phyloP scores from a whole-genome alignment of 2,888 invertebrate genomes.

The Tetragonisca angustula region DNA sequence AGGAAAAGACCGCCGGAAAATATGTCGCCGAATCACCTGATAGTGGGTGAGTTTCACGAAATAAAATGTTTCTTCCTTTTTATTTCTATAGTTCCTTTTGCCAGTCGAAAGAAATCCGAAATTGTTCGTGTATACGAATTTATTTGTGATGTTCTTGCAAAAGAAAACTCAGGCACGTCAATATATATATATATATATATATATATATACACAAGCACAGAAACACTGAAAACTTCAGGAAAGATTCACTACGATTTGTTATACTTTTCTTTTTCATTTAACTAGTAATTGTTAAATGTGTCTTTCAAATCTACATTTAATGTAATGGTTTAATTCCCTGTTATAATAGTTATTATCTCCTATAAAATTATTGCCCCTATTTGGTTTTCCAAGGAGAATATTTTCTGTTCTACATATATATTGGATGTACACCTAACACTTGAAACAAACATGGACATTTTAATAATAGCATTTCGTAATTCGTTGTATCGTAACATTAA shows the following conservation, averaged over 20 bases:
- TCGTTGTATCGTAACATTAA: background rate
- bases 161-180: slow-evolving; percentile 21
- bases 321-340: background rate
- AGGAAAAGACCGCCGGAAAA: slow-evolving; percentile 32
- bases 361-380: background rate
- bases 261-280: background rate
- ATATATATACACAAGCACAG: background rate
- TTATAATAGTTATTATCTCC: background rate
- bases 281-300: background rate
- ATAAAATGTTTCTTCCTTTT: background rate
- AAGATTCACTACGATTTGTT: slow-evolving; percentile 2
- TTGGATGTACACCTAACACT: background rate
- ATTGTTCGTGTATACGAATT: background rate
- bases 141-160: slow-evolving; percentile 7
- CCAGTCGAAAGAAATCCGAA: background rate
- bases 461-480: background rate
- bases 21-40: slow-evolving; percentile 62
- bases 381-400: background rate
- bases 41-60: slow-evolving; percentile 62
- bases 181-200: background rate
- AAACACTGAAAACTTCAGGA: slow-evolving; percentile 6
- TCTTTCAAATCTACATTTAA: background rate
- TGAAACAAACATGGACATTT: background rate
- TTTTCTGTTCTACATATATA: background rate
- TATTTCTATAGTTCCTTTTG: background rate